phyloP scores from a whole-genome alignment of 2,888 invertebrate species.

The Scelioninae gen. 1 region DNA sequence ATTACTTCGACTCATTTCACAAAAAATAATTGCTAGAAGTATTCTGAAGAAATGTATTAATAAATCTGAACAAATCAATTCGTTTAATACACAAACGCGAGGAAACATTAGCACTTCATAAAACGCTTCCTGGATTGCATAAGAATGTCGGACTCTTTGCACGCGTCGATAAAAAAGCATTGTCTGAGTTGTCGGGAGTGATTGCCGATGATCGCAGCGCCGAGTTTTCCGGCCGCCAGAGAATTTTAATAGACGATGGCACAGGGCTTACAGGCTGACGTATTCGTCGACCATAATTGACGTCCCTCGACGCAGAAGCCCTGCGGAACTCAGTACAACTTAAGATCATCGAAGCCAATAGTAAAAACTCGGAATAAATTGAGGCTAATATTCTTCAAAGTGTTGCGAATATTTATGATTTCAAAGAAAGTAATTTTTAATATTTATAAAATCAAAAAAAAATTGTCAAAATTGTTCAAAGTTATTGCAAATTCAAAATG shows the following conservation, averaged over 20 bases:
- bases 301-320: conserved; percentile 56
- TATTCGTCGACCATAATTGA: conserved; percentile 49
- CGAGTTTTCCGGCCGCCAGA: conserved; percentile 2
- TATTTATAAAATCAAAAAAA: no score
- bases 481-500: no score
- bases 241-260: conserved; percentile 28
- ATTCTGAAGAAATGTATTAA: neutral
- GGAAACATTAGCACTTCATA: conserved; percentile 21
- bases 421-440: neutral
- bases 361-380: conserved; percentile 17
- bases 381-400: conserved; percentile 31
- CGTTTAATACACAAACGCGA: neutral
- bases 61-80: neutral
- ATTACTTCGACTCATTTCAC: no score
- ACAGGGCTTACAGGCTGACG: conserved; percentile 43
- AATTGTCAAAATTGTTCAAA: no score
- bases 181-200: conserved; percentile 21
- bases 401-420: conserved; percentile 3
- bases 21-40: no score
- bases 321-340: conserved; percentile 34
- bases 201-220: conserved; percentile 1
- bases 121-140: conserved; percentile 31
- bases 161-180: conserved; percentile 27
- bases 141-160: neutral
- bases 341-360: conserved; percentile 51